Conservation (phyloP, 2,797 vertebrate genomes). For the Chloroceryle inda region DNA sequence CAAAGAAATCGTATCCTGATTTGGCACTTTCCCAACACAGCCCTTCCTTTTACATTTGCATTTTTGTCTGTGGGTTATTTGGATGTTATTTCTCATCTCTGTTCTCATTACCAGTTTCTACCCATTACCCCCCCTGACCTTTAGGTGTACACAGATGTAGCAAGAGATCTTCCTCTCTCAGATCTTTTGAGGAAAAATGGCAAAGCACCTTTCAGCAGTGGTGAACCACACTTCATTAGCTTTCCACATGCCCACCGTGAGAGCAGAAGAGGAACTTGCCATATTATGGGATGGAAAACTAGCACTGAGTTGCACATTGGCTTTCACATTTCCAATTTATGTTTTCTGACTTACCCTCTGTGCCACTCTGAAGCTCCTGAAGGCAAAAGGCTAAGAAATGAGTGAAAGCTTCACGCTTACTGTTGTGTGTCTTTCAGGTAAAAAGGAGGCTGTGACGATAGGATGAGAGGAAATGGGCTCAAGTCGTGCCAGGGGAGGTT, state of each 20-base stretch:
- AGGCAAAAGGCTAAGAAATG: slow-evolving; percentile 46
- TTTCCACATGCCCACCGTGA: slow-evolving; percentile 1
- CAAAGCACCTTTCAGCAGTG: not conserved
- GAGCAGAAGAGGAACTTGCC: slow-evolving; percentile 39
- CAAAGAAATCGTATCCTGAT: not conserved
- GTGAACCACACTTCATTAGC: not conserved
- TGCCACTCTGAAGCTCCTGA: slow-evolving; percentile 51
- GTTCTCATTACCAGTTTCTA: not conserved
- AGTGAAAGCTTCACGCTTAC: slow-evolving; percentile 14
- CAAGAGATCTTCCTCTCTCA: not conserved
- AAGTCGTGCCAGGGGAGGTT: not conserved
- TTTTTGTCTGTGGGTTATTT: not conserved
- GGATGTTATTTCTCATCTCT: not conserved
- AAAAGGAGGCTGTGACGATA: not conserved
- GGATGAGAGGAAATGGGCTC: too few relatives aligned
- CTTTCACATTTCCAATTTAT: slow-evolving; percentile 52
- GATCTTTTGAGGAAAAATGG: not conserved
- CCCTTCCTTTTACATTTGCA: not conserved
- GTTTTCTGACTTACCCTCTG: slow-evolving; percentile 52
- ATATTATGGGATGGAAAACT: slow-evolving; percentile 33
- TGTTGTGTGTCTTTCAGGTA: not conserved
- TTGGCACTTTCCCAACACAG: not conserved
- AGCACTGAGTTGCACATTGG: slow-evolving; percentile 43
- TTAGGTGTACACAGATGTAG: not conserved
- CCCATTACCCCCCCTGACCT: not conserved